Conservation (phyloP, 1,140 invertebrate genomes). For the Brachionus rotundiformis region DNA sequence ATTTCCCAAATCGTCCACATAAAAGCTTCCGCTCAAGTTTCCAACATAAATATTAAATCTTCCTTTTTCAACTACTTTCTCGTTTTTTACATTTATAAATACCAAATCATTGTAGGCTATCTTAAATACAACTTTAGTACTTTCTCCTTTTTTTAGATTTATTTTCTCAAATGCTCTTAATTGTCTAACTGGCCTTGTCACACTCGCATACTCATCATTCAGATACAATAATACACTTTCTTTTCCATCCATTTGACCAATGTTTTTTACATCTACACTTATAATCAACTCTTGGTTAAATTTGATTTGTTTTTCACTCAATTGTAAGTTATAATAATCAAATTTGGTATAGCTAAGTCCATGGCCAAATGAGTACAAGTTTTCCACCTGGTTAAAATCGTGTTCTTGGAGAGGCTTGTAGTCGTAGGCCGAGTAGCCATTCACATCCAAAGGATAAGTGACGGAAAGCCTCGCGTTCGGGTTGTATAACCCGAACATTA, state of each 20-base stretch:
- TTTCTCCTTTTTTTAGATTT: neutral
- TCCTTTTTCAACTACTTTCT: neutral
- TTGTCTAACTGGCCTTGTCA: neutral
- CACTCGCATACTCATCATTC: constrained; percentile 23
- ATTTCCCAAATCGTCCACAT: too few relatives aligned
- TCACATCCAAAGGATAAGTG: neutral
- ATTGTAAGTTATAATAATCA: neutral
- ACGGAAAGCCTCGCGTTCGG: neutral
- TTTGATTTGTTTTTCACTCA: neutral
- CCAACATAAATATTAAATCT: neutral
- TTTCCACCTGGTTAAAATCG: neutral
- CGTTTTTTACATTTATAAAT: neutral
- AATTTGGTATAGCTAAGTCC: neutral
- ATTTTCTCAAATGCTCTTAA: neutral
- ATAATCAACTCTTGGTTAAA: neutral
- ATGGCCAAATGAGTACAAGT: neutral
- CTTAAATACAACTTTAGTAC: neutral
- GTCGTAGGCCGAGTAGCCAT: neutral
- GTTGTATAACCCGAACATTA: neutral
- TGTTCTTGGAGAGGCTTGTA: neutral
- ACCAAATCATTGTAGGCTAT: neutral
- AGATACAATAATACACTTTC: neutral
- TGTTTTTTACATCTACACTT: neutral
- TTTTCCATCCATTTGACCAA: neutral
- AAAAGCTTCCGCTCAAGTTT: constrained; percentile 10